A percentile compares a stretch with the other conserved stretches of the same genome.
Evolutionary conservation across 2,113 vertebrate species (phyloP).

Genomic region (Poeciliopsis turrubarensis): DNA sequence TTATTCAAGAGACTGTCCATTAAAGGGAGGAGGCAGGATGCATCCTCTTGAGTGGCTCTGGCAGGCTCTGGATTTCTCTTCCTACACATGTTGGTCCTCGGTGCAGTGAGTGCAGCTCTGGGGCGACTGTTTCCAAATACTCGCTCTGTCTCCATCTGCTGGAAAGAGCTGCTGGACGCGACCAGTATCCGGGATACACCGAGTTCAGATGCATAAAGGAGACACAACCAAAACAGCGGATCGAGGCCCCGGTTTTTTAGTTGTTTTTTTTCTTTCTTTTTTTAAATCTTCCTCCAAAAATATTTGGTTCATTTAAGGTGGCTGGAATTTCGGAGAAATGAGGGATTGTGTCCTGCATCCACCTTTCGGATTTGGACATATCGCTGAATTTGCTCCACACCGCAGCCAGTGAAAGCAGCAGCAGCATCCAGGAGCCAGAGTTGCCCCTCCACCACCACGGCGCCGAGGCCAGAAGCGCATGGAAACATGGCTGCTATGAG

Average conservation of each 20-base stretch:
- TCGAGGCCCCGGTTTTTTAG: constrained; percentile 45
- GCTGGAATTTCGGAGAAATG: constrained; percentile 26
- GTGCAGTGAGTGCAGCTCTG: constrained; percentile 17
- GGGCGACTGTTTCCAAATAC: constrained; percentile 43
- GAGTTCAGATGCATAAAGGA: constrained; percentile 63
- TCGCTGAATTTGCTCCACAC: constrained; percentile 46
- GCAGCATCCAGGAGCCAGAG: constrained; percentile 55
- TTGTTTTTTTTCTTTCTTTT: no score
- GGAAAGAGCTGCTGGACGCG: constrained; percentile 46
- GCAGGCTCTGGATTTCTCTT: constrained; percentile 17
- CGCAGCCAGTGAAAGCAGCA: constrained; percentile 53
- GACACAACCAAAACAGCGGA: constrained; percentile 67
- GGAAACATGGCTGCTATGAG: constrained; percentile 87
- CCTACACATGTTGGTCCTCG: constrained; percentile 14
- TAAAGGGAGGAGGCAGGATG: background rate
- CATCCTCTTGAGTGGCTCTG: constrained; percentile 14
- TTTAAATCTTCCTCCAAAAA: constrained; percentile 2
- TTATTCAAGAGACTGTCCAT: constrained; percentile 2
- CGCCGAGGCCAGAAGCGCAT: constrained; percentile 55
- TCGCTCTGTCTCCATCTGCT: constrained; percentile 74
- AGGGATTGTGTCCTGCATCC: constrained; percentile 20
- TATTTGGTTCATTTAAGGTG: constrained; percentile 26
- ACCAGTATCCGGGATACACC: constrained; percentile 63
- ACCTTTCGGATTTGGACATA: constrained; percentile 26
- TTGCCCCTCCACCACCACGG: constrained; percentile 58